Conservation (phyloP, 2,797 vertebrate genomes). For the Sebastes nivosus region DNA sequence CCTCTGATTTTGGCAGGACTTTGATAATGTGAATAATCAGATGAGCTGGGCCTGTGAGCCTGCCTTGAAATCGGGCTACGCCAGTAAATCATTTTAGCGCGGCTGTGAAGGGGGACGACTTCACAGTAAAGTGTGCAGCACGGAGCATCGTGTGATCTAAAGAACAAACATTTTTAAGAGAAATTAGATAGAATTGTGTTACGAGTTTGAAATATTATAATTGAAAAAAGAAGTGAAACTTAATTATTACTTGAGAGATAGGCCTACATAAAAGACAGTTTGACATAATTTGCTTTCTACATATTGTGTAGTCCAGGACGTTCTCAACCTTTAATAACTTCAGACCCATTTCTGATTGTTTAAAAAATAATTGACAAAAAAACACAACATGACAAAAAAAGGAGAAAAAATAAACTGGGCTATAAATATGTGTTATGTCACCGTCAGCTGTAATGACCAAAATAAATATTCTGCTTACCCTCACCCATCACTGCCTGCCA, state of each 20-base stretch:
- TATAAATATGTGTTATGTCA: neutral
- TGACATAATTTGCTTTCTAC: neutral
- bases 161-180: neutral
- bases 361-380: neutral
- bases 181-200: neutral
- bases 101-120: conserved; percentile 11
- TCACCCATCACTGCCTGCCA: neutral
- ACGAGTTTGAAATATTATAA: neutral
- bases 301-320: neutral
- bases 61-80: conserved; percentile 38
- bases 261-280: neutral
- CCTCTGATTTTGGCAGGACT: conserved; percentile 58
- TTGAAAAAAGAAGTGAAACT: neutral
- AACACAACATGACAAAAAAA: neutral
- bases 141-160: conserved; percentile 12
- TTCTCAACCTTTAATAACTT: neutral
- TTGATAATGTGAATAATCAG: conserved; percentile 68
- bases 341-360: neutral
- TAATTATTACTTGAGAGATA: neutral
- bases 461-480: neutral
- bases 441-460: neutral
- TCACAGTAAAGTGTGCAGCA: conserved; percentile 3
- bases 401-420: neutral
- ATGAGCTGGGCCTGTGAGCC: conserved; percentile 43
- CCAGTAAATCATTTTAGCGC: conserved; percentile 48